Conservation (phyloP, 2,888 invertebrate genomes). For the Mimachlamys varia region DNA sequence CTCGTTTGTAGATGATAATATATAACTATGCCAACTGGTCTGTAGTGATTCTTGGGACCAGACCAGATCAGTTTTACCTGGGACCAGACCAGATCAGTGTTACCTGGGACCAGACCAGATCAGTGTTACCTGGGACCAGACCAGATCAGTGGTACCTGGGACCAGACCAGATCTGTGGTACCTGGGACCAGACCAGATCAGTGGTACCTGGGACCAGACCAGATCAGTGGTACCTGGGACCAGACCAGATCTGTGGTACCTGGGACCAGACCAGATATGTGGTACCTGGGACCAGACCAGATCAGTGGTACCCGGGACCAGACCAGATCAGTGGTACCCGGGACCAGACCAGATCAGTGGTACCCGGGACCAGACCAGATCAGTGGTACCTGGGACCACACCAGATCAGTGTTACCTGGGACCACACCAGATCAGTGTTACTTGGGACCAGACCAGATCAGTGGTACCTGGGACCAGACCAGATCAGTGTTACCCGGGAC, state of each 20-base stretch:
- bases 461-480: background rate
- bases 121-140: no score
- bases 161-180: conserved; percentile 11
- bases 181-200: no score
- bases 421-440: background rate
- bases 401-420: background rate
- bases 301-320: background rate
- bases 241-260: no score
- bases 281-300: background rate
- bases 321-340: background rate
- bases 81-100: no score
- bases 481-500: background rate
- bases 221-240: background rate
- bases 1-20: no score
- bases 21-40: no score
- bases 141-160: background rate
- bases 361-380: background rate
- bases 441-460: background rate
- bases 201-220: background rate
- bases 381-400: background rate
- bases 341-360: background rate
- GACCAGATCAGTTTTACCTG: no score
- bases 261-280: background rate
- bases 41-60: no score
- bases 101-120: no score